Base-by-base conservation (phyloP, 2,888 invertebrate species). In the Punctoribates punctum region DNA sequence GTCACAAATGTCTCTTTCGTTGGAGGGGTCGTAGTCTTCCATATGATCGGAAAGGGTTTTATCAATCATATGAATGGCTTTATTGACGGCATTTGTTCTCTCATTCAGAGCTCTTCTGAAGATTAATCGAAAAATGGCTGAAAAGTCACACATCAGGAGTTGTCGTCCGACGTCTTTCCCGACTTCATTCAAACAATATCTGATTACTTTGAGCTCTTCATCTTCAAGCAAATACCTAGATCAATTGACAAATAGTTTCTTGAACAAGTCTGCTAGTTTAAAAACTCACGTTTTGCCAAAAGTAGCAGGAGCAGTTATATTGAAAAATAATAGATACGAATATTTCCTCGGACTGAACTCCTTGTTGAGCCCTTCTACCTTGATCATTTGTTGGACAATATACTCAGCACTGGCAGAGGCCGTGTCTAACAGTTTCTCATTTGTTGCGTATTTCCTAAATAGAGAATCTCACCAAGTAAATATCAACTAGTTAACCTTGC, bases 1-100 rank as follows among this genome's bases (percentile, higher is more conserved):
- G 23, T 62, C 62, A 62, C 62, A 29, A 62, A 62, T 27, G 23
- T 62, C 62, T 62, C 62, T 62, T 20, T 8, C 23, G 23, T 23
- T 15, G 8, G 60, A 9, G 4, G n/a, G 23, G 23, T 8, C 5
- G 15, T 60, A 60, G 11, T 8, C 11, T 23, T 60, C 23, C 4
- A 8, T 8, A 60, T 60, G 60, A 29, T 6, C 2, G 27, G 15
- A n/a, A n/a, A n/a, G 2, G 29, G 9, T 25, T n/a, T n/a, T n/a
- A n/a, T n/a, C n/a, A n/a, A n/a, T n/a, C n/a, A n/a, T n/a, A n/a
- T n/a, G n/a, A n/a, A n/a, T n/a, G n/a, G n/a, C n/a, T n/a, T n/a
- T n/a, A n/a, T n/a, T n/a, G n/a, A n/a, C n/a, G n/a, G n/a, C n/a
- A n/a, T n/a, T n/a, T n/a, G n/a, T n/a, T n/a, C n/a, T n/a, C n/a